Conservation (phyloP, 2,797 vertebrate species). For the Luscinia megarhynchos region DNA sequence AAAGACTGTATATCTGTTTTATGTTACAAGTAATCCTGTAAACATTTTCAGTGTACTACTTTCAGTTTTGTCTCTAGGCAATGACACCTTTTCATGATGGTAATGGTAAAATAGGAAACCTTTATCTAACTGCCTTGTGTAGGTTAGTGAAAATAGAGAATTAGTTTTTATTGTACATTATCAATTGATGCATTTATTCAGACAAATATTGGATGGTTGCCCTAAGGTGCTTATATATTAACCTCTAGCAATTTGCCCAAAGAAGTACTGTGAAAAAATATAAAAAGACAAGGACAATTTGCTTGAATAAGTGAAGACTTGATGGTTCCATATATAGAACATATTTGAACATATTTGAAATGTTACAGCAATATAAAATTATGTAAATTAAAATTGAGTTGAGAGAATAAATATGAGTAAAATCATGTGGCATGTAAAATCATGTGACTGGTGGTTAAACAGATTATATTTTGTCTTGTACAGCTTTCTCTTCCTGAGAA, state of each 20-base stretch:
- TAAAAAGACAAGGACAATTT: not conserved
- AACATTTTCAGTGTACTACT: not conserved
- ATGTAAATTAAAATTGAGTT: not conserved
- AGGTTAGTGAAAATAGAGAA: not conserved
- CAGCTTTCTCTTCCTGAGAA: not conserved
- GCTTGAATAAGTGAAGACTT: not conserved
- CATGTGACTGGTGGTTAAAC: not conserved
- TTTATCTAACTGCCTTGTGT: not conserved
- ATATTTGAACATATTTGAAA: not conserved
- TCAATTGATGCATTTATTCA: constrained; percentile 10
- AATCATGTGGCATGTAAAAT: not conserved
- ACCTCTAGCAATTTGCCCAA: not conserved
- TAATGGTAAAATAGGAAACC: not conserved
- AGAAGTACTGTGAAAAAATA: not conserved
- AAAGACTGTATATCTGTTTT: not conserved
- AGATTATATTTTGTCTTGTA: not conserved
- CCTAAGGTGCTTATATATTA: not conserved
- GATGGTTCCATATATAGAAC: not conserved
- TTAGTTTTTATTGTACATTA: not conserved
- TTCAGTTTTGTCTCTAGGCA: not conserved
- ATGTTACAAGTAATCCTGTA: not conserved
- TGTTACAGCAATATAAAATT: not conserved
- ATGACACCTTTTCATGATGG: not conserved
- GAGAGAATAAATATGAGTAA: not conserved
- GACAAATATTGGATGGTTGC: not conserved